Evolutionary conservation across 2,888 invertebrate genomes (phyloP), one percentile per base, ranked within the genome.

Genomic region (Fragum fragum): DNA sequence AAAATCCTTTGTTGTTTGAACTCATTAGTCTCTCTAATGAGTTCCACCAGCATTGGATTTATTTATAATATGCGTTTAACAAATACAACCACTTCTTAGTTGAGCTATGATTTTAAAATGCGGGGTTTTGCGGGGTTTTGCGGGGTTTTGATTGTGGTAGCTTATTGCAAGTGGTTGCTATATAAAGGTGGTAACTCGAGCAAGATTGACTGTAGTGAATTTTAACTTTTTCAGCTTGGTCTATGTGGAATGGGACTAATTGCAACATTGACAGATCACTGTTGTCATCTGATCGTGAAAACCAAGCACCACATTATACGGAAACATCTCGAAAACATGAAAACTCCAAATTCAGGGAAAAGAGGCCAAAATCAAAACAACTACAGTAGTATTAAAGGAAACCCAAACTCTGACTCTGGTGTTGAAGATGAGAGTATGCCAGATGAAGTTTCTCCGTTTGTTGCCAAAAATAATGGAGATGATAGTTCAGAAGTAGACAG

Each of bases 241-340:
- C 76, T 92, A 16, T 77, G 87, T 6, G 89, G 92, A 1, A 86
- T 94, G 61, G 9, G 93, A 5, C 7, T 93, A 16, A 91, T 94
- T 36, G 93, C 93, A 9, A 28, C 66, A 7, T 73, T 94, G 14
- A 93, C 93, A 2, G 92, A 91, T 75, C 92, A 94, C 78, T 93
- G 93, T 84, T 94, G 93, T 79, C 89, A 90, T 16, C 86, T 94
- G 21, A 89, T 94, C 9, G 92, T 93, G 18, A 92, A 91, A 73
- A 92, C 92, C 66, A 94, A 94, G 84, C 89, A 92, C 71, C 78
- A 87, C 68, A 89, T 89, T 53, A 91, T 93, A 16, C 75, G 82
- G 1, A 82, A 79, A 9, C 32, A 78, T 26, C 53, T 71, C 2
- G 59, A 69, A 39, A 76, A 81, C 53, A 26, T 61, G 32, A 71